phyloP scores from a whole-genome alignment of 1,140 invertebrate species.

The Semibalanus balanoides region DNA sequence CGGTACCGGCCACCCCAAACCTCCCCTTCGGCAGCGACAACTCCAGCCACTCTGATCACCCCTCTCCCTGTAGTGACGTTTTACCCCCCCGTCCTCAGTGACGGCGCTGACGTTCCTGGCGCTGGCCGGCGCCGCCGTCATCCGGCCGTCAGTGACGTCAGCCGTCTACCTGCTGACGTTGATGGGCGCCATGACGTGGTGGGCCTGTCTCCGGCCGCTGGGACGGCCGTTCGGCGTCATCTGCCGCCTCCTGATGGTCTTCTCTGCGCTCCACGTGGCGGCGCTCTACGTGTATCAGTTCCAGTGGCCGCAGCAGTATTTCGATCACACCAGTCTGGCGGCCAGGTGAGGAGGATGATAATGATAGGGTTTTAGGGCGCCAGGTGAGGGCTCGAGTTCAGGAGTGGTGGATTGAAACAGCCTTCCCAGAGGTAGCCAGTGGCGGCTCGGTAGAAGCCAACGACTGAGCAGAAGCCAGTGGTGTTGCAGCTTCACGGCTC shows the following conservation, averaged over 20 bases:
- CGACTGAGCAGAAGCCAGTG: too few relatives aligned
- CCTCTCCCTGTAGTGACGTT: too few relatives aligned
- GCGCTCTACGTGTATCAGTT: conserved; percentile 74
- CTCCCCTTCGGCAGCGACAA: too few relatives aligned
- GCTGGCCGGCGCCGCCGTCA: conserved; percentile 51
- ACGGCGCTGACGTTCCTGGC: conserved; percentile 21
- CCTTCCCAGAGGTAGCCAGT: too few relatives aligned
- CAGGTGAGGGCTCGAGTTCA: too few relatives aligned
- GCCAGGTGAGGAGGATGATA: conserved; percentile 40
- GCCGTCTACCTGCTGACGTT: conserved; percentile 77
- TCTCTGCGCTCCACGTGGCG: conserved; percentile 58
- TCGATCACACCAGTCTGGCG: conserved; percentile 36
- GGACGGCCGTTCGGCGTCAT: conserved; percentile 57
- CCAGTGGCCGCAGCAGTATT: conserved; percentile 56
- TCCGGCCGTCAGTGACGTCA: conserved; percentile 59
- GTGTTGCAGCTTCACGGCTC: too few relatives aligned
- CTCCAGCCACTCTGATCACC: too few relatives aligned
- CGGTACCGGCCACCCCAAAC: too few relatives aligned
- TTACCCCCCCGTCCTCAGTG: conserved; percentile 4
- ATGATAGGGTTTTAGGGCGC: too few relatives aligned
- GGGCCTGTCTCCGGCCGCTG: conserved; percentile 55
- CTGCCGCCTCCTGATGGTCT: conserved; percentile 50
- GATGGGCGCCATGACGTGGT: conserved; percentile 67
- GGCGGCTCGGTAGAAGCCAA: too few relatives aligned
- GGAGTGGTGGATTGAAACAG: too few relatives aligned